These are phyloP conservation scores for Anhinga rufa DNA, from an alignment of 2,113 vertebrate genomes.

Conservation along the genomic window DNA sequence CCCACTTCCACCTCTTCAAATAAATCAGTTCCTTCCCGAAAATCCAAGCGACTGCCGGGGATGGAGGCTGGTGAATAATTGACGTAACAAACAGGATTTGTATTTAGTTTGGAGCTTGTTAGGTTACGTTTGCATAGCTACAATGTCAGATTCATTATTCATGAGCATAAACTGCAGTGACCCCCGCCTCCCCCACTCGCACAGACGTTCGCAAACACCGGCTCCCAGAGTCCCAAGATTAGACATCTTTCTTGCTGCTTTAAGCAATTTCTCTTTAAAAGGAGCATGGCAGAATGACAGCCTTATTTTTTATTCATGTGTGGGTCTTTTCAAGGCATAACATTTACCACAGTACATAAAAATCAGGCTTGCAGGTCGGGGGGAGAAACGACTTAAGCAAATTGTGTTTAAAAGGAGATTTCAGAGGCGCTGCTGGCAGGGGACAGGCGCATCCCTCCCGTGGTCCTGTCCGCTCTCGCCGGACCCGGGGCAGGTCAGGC, in stretches of 20 bases:
- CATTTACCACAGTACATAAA: constrained; percentile 42
- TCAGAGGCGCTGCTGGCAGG: neutral
- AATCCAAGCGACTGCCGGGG: neutral
- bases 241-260: constrained; percentile 45
- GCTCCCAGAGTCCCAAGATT: constrained; percentile 6
- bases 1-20: neutral
- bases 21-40: neutral
- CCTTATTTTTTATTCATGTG: constrained; percentile 48
- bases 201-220: neutral
- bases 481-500: neutral
- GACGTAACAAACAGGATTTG: neutral
- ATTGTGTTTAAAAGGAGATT: constrained; percentile 1
- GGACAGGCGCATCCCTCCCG: neutral
- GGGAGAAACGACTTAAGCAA: neutral
- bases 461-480: neutral
- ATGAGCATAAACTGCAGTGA: constrained; percentile 50
- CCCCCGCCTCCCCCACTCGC: neutral
- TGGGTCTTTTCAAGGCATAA: constrained; percentile 16
- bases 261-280: constrained; percentile 45
- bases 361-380: constrained; percentile 1
- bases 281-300: constrained; percentile 5
- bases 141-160: constrained; percentile 66
- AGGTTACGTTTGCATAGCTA: constrained; percentile 47
- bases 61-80: constrained; percentile 30
- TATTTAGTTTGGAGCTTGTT: constrained; percentile 36